Percentiles rank a stretch among this genome's conserved stretches.
Evolutionary conservation across 2,113 vertebrate species (phyloP).

Genomic region (Grammomys dolichurus): DNA sequence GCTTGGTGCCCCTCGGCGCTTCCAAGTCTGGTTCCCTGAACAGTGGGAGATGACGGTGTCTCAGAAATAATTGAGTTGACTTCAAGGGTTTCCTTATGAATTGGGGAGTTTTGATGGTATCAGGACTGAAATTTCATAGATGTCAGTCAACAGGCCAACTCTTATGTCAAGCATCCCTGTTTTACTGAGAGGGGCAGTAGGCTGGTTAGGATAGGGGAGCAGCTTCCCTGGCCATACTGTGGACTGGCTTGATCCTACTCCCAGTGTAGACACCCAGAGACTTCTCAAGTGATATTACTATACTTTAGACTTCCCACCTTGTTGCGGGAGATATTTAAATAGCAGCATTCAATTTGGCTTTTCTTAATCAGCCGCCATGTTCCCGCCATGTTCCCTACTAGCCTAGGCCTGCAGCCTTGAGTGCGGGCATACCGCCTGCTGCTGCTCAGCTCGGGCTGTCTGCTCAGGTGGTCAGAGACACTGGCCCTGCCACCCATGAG

Average conservation of each 20-base stretch:
- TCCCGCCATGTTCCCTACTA: no score
- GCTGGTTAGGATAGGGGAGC: not conserved
- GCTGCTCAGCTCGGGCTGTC: no score
- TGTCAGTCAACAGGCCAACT: not conserved
- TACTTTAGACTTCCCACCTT: not conserved
- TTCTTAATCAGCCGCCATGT: no score
- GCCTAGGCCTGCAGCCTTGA: no score
- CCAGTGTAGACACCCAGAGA: not conserved
- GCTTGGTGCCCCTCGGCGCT: not conserved
- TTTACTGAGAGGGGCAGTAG: not conserved
- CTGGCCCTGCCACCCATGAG: no score
- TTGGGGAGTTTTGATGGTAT: not conserved
- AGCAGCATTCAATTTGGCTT: no score
- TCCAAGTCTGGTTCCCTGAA: not conserved
- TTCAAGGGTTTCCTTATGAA: not conserved
- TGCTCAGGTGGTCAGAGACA: no score
- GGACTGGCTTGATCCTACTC: not conserved
- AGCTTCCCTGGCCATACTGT: not conserved
- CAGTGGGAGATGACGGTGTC: not conserved
- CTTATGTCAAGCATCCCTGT: not conserved
- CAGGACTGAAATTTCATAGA: not conserved
- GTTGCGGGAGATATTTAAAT: no score
- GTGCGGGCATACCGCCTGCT: no score
- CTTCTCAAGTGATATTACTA: not conserved
- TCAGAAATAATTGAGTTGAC: fast-evolving